phyloP scores from a whole-genome alignment of 2,888 invertebrate genomes.

The Brenthis daphne region DNA sequence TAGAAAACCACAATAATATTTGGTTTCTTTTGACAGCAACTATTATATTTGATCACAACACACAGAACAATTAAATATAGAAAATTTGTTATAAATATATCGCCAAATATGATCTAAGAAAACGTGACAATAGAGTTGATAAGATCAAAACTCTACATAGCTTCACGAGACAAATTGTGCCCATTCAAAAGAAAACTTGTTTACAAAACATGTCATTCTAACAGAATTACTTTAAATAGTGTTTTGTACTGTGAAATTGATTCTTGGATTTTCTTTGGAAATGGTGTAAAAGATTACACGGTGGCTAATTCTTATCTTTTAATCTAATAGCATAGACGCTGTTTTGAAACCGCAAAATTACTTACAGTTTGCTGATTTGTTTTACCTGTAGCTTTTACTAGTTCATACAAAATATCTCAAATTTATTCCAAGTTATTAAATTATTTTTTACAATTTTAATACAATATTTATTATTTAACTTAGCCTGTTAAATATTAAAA shows the following conservation, averaged over 20 bases:
- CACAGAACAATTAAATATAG: slow-evolving; percentile 32
- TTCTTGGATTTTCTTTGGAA: slow-evolving; percentile 47
- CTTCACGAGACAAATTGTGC: slow-evolving; percentile 71
- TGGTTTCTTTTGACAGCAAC: too few relatives aligned
- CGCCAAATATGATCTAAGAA: slow-evolving; percentile 45
- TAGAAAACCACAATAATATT: too few relatives aligned
- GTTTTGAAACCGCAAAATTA: background rate
- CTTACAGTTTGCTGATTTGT: too few relatives aligned
- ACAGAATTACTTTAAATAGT: slow-evolving; percentile 55
- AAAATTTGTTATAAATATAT: slow-evolving; percentile 47
- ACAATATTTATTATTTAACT: too few relatives aligned
- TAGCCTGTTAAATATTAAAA: too few relatives aligned
- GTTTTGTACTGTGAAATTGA: slow-evolving; percentile 70
- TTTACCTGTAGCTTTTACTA: too few relatives aligned
- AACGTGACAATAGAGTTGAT: slow-evolving; percentile 64
- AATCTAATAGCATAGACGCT: slow-evolving; percentile 21
- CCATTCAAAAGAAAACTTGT: slow-evolving; percentile 60
- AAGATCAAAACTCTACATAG: slow-evolving; percentile 66
- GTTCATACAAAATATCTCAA: too few relatives aligned
- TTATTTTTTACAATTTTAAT: too few relatives aligned
- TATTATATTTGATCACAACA: background rate
- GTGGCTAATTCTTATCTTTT: slow-evolving; percentile 41
- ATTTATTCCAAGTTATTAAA: too few relatives aligned
- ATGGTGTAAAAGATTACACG: slow-evolving; percentile 43
- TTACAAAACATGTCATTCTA: slow-evolving; percentile 77